These are phyloP conservation scores for Miniopterus natalensis DNA, from an alignment of 2,113 vertebrate species.

Conservation along the genomic window DNA sequence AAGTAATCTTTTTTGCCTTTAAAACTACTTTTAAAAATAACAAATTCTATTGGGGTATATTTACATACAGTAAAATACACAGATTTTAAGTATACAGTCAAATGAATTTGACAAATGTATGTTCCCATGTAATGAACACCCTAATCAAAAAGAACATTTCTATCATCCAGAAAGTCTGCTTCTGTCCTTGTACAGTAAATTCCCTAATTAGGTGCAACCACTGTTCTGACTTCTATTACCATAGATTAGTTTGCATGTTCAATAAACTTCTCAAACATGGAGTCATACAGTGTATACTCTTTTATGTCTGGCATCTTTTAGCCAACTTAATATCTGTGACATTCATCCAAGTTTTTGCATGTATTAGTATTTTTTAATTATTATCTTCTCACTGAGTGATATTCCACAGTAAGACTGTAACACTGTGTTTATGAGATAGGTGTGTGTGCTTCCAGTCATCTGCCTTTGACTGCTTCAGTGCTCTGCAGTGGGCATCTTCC, in stretches of 20 bases:
- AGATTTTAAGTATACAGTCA: conserved; percentile 17
- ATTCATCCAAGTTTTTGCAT: background rate
- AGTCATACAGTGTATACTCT: background rate
- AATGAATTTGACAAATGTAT: conserved; percentile 52
- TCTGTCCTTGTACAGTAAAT: conserved; percentile 20
- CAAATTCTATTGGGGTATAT: background rate
- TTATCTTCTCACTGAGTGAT: background rate
- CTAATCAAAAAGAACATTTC: conserved; percentile 52
- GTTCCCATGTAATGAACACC: conserved; percentile 49
- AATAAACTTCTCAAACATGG: conserved; percentile 38
- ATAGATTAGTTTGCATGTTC: conserved; percentile 18
- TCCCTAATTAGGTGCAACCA: background rate
- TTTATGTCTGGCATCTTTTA: background rate
- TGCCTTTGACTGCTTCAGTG: background rate
- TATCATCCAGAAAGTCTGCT: background rate
- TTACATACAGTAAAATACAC: conserved; percentile 37
- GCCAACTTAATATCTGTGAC: background rate
- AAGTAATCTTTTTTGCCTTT: conserved; percentile 41
- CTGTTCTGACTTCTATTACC: conserved; percentile 37
- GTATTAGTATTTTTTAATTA: background rate
- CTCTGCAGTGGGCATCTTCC: background rate
- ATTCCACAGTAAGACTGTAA: background rate
- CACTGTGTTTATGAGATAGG: background rate
- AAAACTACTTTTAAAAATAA: conserved; percentile 27
- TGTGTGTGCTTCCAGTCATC: background rate